phyloP scores from a whole-genome alignment of 2,797 vertebrate species.

The Xyrichtys novacula region DNA sequence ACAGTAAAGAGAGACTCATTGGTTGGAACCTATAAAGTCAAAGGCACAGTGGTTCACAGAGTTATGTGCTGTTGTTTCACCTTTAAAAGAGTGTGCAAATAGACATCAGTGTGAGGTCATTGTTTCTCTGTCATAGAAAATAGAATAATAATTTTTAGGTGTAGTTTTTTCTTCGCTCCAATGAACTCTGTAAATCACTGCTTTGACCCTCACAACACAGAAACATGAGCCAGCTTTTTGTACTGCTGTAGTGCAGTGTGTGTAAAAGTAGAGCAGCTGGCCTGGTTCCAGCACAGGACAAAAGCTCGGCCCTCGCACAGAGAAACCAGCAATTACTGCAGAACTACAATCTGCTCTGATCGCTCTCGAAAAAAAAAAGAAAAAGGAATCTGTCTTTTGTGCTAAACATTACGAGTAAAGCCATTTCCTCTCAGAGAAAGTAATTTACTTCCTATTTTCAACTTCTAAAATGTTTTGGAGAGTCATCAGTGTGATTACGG shows the following conservation, averaged over 20 bases:
- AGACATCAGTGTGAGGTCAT: background rate
- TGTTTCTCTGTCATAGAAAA: background rate
- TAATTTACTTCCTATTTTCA: slow-evolving; percentile 47
- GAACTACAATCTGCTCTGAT: slow-evolving; percentile 61
- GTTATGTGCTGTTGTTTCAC: background rate
- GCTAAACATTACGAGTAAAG: slow-evolving; percentile 59
- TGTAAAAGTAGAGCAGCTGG: slow-evolving; percentile 73
- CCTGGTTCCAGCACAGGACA: slow-evolving; percentile 60
- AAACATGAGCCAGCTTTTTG: slow-evolving; percentile 65
- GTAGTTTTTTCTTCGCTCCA: slow-evolving; percentile 20
- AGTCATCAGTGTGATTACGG: slow-evolving; percentile 63
- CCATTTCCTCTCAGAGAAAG: slow-evolving; percentile 50
- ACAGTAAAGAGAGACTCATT: slow-evolving; percentile 5
- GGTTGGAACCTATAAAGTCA: background rate
- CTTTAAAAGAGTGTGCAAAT: background rate
- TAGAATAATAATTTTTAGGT: slow-evolving; percentile 1
- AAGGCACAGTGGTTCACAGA: too few relatives aligned
- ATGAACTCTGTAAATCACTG: slow-evolving; percentile 42
- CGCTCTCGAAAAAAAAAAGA: slow-evolving; percentile 18
- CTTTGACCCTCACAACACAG: slow-evolving; percentile 40
- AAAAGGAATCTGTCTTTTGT: slow-evolving; percentile 38
- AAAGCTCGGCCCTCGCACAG: slow-evolving; percentile 48
- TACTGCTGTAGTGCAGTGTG: slow-evolving; percentile 62
- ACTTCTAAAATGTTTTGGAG: slow-evolving; percentile 41
- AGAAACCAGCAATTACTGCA: slow-evolving; percentile 70